Evolutionary conservation across 2,888 invertebrate species (phyloP), one percentile per base, ranked within the genome.

Genomic region (Podabrus alpinus): DNA sequence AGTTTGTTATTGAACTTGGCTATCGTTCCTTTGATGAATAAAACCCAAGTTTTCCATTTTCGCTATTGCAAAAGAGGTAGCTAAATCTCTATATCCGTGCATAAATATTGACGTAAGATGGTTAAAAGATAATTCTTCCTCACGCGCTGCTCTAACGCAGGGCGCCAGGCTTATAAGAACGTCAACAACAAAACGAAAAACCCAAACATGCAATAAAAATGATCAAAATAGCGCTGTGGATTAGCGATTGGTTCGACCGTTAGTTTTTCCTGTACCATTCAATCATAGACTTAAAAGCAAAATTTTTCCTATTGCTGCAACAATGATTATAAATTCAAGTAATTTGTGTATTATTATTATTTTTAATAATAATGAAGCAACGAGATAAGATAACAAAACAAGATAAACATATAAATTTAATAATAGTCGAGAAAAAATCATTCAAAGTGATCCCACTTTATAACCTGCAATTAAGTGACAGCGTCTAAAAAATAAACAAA

Each of bases 351-450:
- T 64, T 60, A 21, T 64, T 64, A n/a, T 45, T 45, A 45, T 64
- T 64, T 64, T 19, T 64, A 21, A 64, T 64, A 64, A 19, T 64
- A 64, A 45, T 45, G 45, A 45, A 45, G n/a, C 62, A 64, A 64
- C 21, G 9, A 9, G 15, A 64, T 21, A 64, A 64, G 62, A 64
- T 64, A 64, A 64, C 19, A 16, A 64, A 64, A 15, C n/a, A 64
- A 64, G 62, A 64, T 64, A 64, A 64, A 64, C 19, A 62, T 64
- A 64, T 17, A 64, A 64, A 64, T 19, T 64, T 64, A 64, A 21
- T 64, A 64, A 64, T 64, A 64, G 62, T 64, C n/a, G 62, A 64
- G 21, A 64, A 64, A 64, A 64, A 64, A 64, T 64, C 62, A 21
- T 64, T 64, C 62, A n/a, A 17, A 64, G 7, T 17, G 19, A 64